Conservation (phyloP, 1,140 invertebrate species). For the Drosophila guanche region DNA sequence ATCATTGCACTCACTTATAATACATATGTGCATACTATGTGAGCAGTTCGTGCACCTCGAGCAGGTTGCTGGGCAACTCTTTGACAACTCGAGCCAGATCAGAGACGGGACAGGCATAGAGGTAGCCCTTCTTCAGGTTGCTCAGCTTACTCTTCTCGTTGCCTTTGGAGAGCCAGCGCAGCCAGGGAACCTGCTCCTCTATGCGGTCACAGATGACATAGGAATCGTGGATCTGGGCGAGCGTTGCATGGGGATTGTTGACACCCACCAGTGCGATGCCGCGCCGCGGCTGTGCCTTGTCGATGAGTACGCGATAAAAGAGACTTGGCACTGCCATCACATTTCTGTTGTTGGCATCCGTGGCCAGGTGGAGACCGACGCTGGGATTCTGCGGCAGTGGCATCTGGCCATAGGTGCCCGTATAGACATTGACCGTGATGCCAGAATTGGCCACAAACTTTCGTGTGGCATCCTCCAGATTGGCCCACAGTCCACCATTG, state of each 20-base stretch:
- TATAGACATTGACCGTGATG: constrained; percentile 85
- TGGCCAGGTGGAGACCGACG: constrained; percentile 83
- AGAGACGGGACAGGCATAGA: constrained; percentile 87
- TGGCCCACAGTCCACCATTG: constrained; percentile 87
- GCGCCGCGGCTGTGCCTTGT: constrained; percentile 33
- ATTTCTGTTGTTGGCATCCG: constrained; percentile 67
- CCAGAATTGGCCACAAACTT: constrained; percentile 70
- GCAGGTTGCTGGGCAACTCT: constrained; percentile 60
- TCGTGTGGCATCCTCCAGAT: constrained; percentile 83
- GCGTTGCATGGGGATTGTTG: constrained; percentile 85
- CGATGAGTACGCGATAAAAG: constrained; percentile 86
- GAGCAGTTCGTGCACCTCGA: constrained; percentile 52
- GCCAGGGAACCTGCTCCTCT: constrained; percentile 83
- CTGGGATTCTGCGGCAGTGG: constrained; percentile 71
- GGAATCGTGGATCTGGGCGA: constrained; percentile 65
- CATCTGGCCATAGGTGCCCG: constrained; percentile 85
- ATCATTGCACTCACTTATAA: constrained; percentile 20
- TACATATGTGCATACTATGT: not conserved
- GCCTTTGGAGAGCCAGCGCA: constrained; percentile 83
- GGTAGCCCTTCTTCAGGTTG: constrained; percentile 85
- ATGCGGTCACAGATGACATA: constrained; percentile 84
- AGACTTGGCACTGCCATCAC: constrained; percentile 85
- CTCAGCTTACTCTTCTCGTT: constrained; percentile 83
- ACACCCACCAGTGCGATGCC: constrained; percentile 85
- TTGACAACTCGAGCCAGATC: constrained; percentile 85